Evolutionary conservation across 2,888 invertebrate genomes (phyloP).

Genomic region (Cistogaster globosa): DNA sequence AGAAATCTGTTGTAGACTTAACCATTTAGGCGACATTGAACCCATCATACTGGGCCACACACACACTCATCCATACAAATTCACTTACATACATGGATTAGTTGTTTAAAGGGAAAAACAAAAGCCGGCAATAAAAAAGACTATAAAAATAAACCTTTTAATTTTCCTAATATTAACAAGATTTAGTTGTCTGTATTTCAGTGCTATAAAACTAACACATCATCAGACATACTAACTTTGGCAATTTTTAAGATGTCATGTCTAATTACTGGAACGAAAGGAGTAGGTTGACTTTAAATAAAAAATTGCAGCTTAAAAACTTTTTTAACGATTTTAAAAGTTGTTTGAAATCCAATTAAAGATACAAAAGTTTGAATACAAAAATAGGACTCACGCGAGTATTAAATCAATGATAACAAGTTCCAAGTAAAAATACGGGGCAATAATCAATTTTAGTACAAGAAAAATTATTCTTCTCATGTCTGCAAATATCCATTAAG

Average conservation of each 20-base stretch:
- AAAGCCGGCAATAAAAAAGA: not conserved
- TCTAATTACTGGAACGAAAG: not conserved
- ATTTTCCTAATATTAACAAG: constrained; percentile 56
- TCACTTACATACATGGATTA: not conserved
- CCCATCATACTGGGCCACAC: constrained; percentile 14
- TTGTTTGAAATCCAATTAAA: too few species aligned
- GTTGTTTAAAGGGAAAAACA: not conserved
- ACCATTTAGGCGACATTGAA: constrained; percentile 65
- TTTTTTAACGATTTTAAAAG: too few species aligned
- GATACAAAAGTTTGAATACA: too few species aligned
- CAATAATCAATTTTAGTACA: too few species aligned
- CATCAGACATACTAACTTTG: not conserved
- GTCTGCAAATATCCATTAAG: too few species aligned
- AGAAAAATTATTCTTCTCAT: too few species aligned
- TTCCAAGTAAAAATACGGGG: too few species aligned
- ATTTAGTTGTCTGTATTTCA: constrained; percentile 52
- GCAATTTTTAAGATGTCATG: not conserved
- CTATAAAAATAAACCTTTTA: constrained; percentile 48
- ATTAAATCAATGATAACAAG: too few species aligned
- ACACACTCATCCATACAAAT: not conserved
- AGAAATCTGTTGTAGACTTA: constrained; percentile 40
- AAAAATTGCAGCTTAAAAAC: too few species aligned
- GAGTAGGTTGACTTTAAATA: not conserved
- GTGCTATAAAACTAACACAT: constrained; percentile 37
- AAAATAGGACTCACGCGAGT: too few species aligned